Percentiles rank a stretch among this genome's conserved stretches.
phyloP scores from a whole-genome alignment of 2,113 vertebrate species.

The Oreochromis spilurus region DNA sequence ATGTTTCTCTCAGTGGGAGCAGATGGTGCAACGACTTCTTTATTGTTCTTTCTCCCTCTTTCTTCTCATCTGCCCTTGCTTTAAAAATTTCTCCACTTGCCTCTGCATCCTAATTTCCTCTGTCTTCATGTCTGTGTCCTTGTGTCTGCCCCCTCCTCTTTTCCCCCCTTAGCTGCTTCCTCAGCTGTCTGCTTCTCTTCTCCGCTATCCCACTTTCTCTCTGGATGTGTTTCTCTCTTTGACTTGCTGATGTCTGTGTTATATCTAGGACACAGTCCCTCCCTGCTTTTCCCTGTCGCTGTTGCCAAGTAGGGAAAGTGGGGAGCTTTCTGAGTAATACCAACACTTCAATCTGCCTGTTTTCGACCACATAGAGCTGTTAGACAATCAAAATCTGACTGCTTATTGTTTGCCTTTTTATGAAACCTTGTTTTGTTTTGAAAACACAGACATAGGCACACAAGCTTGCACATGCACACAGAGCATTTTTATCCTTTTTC shows the following conservation, averaged over 20 bases:
- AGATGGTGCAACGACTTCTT: constrained; percentile 36
- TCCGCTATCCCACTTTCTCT: background rate
- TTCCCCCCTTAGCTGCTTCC: background rate
- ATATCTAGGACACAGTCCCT: constrained; percentile 3
- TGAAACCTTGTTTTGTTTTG: background rate
- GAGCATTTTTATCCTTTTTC: background rate
- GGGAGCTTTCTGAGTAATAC: background rate
- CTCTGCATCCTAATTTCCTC: background rate
- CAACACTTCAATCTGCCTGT: background rate
- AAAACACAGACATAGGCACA: background rate
- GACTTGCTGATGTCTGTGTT: constrained; percentile 24
- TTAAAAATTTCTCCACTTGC: background rate
- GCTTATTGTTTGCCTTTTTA: background rate
- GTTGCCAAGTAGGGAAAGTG: constrained; percentile 6
- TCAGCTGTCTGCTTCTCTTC: background rate
- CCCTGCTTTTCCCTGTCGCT: background rate
- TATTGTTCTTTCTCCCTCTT: background rate
- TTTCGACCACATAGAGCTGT: background rate
- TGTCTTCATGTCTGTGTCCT: background rate
- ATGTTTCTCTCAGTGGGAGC: constrained; percentile 29
- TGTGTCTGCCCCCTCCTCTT: background rate
- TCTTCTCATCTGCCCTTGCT: background rate
- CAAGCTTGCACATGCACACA: background rate
- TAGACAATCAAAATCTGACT: background rate
- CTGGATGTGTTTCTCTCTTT: background rate